Percentiles rank a stretch among this genome's conserved stretches.
These are phyloP conservation scores for Euzetes globulus DNA, from an alignment of 2,888 invertebrate genomes.

Conservation along the genomic window DNA sequence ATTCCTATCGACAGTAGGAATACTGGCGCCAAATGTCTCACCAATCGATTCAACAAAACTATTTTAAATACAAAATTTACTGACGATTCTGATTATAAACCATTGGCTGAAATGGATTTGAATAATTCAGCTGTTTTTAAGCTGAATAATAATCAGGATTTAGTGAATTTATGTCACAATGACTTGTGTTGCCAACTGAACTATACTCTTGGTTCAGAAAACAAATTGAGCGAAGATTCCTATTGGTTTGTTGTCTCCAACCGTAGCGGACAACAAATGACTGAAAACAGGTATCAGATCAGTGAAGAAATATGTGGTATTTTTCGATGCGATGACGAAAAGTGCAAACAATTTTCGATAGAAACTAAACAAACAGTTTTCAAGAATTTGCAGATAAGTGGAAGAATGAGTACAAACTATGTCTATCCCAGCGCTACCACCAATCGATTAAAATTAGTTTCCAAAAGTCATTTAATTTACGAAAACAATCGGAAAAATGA, in stretches of 20 bases:
- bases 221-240: background rate
- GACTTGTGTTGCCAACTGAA: conserved; percentile 38
- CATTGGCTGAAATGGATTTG: background rate
- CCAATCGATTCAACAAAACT: conserved; percentile 4
- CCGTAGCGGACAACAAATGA: background rate
- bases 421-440: conserved; percentile 24
- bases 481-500: background rate
- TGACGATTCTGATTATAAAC: background rate
- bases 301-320: conserved; percentile 35
- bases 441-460: background rate
- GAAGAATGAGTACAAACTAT: conserved; percentile 31
- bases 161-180: conserved; percentile 32
- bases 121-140: background rate
- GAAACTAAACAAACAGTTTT: conserved; percentile 16
- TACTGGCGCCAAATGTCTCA: background rate
- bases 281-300: conserved; percentile 25
- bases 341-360: background rate
- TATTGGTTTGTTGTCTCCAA: conserved; percentile 11
- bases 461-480: conserved; percentile 20
- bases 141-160: background rate
- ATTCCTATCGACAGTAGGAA: conserved; percentile 33
- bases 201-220: conserved; percentile 30
- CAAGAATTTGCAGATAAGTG: conserved; percentile 11
- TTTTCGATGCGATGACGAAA: conserved; percentile 14
- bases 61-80: background rate